Evolutionary conservation across 2,113 vertebrate genomes (phyloP), one percentile per base, ranked within the genome.

Genomic region (Empidonax traillii): DNA sequence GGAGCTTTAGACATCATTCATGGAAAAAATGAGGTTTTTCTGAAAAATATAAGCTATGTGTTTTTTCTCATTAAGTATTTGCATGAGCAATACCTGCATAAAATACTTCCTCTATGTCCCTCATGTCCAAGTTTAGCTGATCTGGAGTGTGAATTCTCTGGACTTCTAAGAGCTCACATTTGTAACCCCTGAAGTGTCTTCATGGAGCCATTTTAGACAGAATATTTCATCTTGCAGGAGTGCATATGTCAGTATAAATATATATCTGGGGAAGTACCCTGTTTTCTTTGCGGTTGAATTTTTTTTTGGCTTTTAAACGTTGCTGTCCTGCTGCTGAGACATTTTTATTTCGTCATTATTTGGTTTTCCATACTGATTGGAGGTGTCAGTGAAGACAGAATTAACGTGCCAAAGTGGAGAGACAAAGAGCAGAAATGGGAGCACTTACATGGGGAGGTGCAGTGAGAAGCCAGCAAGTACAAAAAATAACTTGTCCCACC

Each of bases 231-330:
- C 43, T 44, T 44, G 43, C 18, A 44, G 43, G 22, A n/a, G 12
- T n/a, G 5, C 4, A 2, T 1, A 1, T 58, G 7, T 76, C 2
- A 0, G 4, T 44, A 24, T 35, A 90, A 75, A 90, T 43, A 33
- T 6, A 55, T 14, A 43, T 13, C n/a, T n/a, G 8, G 27, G 28
- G 33, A 49, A 73, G 2, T 44, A 9, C 24, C 5, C 56, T 44
- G 7, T 73, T 66, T 61, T 84, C 59, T 69, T 86, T 35, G 6
- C 14, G 9, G 7, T 1, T 83, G 30, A 4, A 0, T 4, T 18
- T 56, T 49, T 58, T 58, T 37, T 8, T 7, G 21, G 43, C 8
- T 81, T 81, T 84, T 77, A 31, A 37, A 58, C 67, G 39, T 77
- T 30, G n/a, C 22, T 77, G 6, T 67, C 14, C 10, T 37, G 5